Evolutionary conservation across 2,797 vertebrate species (phyloP).

Genomic region (Pyrrhura leucotis): DNA sequence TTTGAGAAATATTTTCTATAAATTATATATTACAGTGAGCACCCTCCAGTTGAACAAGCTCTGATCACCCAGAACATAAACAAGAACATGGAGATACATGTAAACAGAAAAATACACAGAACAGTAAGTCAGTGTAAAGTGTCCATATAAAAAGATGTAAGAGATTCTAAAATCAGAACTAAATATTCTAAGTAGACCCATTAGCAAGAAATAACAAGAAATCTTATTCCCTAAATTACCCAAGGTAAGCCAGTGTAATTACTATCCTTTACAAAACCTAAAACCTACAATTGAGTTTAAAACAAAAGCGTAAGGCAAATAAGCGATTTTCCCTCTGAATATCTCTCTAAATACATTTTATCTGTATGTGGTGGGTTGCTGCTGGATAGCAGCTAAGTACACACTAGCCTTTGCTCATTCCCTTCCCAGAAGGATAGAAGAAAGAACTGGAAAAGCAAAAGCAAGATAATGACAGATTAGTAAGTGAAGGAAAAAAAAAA

Average conservation of each 20-base stretch:
- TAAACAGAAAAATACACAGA: not conserved
- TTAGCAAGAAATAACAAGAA: not conserved
- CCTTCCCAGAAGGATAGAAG: not conserved
- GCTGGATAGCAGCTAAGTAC: not conserved
- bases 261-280: not conserved
- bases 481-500: not conserved
- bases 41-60: not conserved
- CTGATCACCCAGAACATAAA: not conserved
- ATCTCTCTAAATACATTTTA: not conserved
- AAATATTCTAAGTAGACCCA: not conserved
- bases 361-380: not conserved
- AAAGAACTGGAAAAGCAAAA: not conserved
- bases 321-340: not conserved
- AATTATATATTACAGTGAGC: not conserved
- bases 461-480: not conserved
- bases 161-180: not conserved
- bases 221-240: not conserved
- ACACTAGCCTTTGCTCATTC: fast-evolving
- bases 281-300: not conserved
- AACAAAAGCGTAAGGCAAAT: not conserved
- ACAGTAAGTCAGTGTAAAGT: not conserved
- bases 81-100: not conserved
- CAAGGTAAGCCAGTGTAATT: not conserved
- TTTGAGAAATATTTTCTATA: not conserved
- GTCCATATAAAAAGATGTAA: not conserved